phyloP scores from a whole-genome alignment of 1,140 invertebrate genomes.

The Drosophila paulistorum region DNA sequence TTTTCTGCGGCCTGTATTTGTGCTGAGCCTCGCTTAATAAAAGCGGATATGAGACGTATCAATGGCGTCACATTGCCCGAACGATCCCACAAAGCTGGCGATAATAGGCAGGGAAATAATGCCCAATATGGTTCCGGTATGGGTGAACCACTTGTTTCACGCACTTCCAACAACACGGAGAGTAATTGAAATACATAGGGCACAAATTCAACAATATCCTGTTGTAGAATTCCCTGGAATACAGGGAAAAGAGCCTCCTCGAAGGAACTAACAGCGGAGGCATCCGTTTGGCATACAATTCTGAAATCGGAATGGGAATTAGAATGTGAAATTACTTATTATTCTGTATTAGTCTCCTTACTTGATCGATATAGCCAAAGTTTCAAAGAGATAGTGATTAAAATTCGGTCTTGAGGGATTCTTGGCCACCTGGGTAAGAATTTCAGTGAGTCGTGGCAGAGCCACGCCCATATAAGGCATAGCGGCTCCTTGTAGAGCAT shows the following conservation, averaged over 20 bases:
- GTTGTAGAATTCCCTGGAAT: slow-evolving; percentile 95
- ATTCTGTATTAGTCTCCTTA: slow-evolving; percentile 32
- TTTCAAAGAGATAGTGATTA: slow-evolving; percentile 99
- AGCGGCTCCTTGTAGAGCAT: slow-evolving; percentile 91
- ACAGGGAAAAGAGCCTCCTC: slow-evolving; percentile 96
- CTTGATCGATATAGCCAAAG: slow-evolving; percentile 93
- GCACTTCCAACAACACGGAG: slow-evolving; percentile 94
- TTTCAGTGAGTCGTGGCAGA: slow-evolving; percentile 92
- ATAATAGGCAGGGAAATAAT: slow-evolving; percentile 93
- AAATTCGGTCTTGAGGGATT: slow-evolving; percentile 98
- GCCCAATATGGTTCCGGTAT: slow-evolving; percentile 94
- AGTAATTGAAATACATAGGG: slow-evolving; percentile 99
- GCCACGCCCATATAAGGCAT: slow-evolving; percentile 91
- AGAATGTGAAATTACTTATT: neutral
- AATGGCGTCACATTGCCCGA: slow-evolving; percentile 96
- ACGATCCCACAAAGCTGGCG: slow-evolving; percentile 95
- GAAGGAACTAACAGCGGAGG: slow-evolving; percentile 92
- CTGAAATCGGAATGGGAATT: slow-evolving; percentile 31
- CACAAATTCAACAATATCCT: slow-evolving; percentile 98
- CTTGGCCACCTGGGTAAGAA: slow-evolving; percentile 92
- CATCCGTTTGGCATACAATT: slow-evolving; percentile 93
- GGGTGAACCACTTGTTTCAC: slow-evolving; percentile 83
- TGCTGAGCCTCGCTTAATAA: slow-evolving; percentile 89
- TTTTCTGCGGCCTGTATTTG: slow-evolving; percentile 89
- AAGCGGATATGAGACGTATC: slow-evolving; percentile 94